Percentiles rank a stretch among this genome's conserved stretches.
Evolutionary conservation across 1,140 invertebrate genomes (phyloP).

Genomic region (Choristoneura fumiferana): DNA sequence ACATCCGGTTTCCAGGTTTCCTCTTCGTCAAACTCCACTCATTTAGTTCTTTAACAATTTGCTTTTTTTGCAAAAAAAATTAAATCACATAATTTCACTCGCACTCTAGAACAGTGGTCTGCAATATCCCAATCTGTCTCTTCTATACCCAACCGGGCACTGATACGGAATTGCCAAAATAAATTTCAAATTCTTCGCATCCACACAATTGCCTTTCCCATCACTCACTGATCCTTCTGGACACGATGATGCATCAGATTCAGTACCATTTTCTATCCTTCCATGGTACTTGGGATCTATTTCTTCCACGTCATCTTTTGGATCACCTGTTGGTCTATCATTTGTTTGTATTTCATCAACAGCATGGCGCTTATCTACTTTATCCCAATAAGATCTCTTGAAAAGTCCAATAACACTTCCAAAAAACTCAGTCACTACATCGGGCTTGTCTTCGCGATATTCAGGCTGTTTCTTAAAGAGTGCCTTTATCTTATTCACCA

Average conservation of each 20-base stretch:
- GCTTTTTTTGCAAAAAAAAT: too few relatives aligned
- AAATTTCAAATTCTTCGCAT: slow-evolving; percentile 44
- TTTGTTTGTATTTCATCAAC: too few relatives aligned
- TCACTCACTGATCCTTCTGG: slow-evolving; percentile 39
- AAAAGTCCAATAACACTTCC: slow-evolving; percentile 35
- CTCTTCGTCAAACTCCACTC: too few relatives aligned
- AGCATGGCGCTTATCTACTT: too few relatives aligned
- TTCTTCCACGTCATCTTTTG: slow-evolving; percentile 50
- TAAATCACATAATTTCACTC: too few relatives aligned
- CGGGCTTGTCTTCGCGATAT: slow-evolving; percentile 26
- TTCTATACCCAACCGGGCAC: slow-evolving; percentile 53
- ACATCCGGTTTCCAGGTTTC: too few relatives aligned
- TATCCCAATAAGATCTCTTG: too few relatives aligned
- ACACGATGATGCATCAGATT: slow-evolving; percentile 30
- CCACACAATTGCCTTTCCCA: slow-evolving; percentile 43
- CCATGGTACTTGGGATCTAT: slow-evolving; percentile 57
- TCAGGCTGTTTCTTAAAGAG: slow-evolving; percentile 34
- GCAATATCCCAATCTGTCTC: slow-evolving; percentile 54
- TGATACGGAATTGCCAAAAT: slow-evolving; percentile 55
- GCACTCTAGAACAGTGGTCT: slow-evolving; percentile 31
- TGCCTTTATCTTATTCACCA: slow-evolving; percentile 50
- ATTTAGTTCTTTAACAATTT: too few relatives aligned
- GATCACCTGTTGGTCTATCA: background rate
- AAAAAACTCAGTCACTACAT: slow-evolving; percentile 32
- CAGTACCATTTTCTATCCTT: slow-evolving; percentile 31